A percentile compares a stretch with the other conserved stretches of the same genome.
These are phyloP conservation scores for Atethmia centrago DNA, from an alignment of 2,888 invertebrate species.

Conservation along the genomic window DNA sequence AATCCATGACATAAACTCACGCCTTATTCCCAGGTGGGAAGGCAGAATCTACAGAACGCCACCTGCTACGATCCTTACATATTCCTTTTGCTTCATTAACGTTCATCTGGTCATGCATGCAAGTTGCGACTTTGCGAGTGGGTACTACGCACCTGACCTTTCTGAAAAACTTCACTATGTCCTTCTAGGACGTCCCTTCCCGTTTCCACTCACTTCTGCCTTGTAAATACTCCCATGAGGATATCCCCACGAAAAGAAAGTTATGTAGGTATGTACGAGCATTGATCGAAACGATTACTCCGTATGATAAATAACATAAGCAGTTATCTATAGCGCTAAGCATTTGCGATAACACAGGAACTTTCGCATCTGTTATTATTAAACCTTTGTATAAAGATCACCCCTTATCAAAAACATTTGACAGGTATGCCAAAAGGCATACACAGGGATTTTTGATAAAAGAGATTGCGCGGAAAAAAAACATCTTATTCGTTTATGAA, in stretches of 20 bases:
- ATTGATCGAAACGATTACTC: neutral
- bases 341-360: neutral
- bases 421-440: conserved; percentile 20
- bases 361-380: neutral
- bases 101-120: too few relatives aligned
- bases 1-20: too few relatives aligned
- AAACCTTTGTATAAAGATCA: conserved; percentile 11
- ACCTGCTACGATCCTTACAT: too few relatives aligned
- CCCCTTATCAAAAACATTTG: conserved; percentile 33
- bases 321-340: neutral
- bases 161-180: too few relatives aligned
- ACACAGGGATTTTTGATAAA: conserved; percentile 8
- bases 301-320: neutral
- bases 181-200: too few relatives aligned
- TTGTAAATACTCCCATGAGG: too few relatives aligned
- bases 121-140: too few relatives aligned
- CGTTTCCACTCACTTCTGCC: too few relatives aligned
- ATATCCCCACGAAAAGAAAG: neutral
- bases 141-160: too few relatives aligned
- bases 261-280: neutral
- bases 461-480: neutral
- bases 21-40: too few relatives aligned
- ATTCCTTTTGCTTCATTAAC: too few relatives aligned
- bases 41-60: too few relatives aligned
- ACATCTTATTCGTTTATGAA: conserved; percentile 1